phyloP scores from a whole-genome alignment of 2,797 vertebrate genomes.

The Okamejei kenojei region DNA sequence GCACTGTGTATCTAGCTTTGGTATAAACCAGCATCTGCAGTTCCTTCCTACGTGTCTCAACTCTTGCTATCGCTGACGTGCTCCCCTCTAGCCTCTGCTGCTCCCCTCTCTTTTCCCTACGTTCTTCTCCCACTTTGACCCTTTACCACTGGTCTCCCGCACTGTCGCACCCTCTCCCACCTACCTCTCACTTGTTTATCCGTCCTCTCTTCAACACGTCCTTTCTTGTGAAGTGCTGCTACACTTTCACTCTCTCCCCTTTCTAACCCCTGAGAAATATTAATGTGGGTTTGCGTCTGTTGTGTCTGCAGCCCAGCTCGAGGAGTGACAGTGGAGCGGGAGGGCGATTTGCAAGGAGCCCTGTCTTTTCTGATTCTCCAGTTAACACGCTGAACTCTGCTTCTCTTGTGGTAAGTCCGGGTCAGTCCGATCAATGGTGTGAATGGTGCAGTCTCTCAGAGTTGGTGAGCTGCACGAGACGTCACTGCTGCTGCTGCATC shows the following conservation, averaged over 20 bases:
- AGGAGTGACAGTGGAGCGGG: constrained; percentile 60
- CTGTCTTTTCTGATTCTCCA: constrained; percentile 64
- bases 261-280: not conserved
- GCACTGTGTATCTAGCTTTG: too few species aligned
- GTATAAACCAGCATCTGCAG: too few species aligned
- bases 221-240: not conserved
- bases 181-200: too few species aligned
- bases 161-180: not conserved
- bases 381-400: constrained; percentile 70
- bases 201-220: too few species aligned
- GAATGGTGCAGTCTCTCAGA: not conserved
- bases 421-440: not conserved
- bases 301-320: constrained; percentile 53
- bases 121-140: not conserved
- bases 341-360: constrained; percentile 62
- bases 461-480: not conserved
- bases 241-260: not conserved
- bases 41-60: too few species aligned
- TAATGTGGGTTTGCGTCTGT: not conserved
- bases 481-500: too few species aligned
- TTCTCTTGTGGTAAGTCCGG: constrained; percentile 64
- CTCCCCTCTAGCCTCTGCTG: too few species aligned
- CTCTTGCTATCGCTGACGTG: not conserved
- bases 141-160: not conserved
- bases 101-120: not conserved